A percentile compares a stretch with the other conserved stretches of the same genome.
These are phyloP conservation scores for Chloroclysta siterata DNA, from an alignment of 2,888 invertebrate species.

Conservation along the genomic window DNA sequence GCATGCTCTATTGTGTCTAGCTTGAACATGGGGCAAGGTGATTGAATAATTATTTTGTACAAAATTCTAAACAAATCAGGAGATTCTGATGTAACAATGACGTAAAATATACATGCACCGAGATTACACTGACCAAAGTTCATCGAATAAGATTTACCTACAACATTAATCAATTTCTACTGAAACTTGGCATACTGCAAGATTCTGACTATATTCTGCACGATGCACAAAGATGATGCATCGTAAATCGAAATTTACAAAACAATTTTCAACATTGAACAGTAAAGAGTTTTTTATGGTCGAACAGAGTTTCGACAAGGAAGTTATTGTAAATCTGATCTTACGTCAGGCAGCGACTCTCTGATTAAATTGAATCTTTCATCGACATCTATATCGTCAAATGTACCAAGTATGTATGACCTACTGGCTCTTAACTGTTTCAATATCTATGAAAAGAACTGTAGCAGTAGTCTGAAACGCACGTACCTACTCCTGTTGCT, in stretches of 20 bases:
- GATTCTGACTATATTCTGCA: neutral
- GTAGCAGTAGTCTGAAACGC: constrained; percentile 20
- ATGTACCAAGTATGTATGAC: constrained; percentile 28
- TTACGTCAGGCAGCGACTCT: neutral
- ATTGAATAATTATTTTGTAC: constrained; percentile 20
- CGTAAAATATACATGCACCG: constrained; percentile 9
- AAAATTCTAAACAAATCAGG: constrained; percentile 12
- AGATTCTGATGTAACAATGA: constrained; percentile 4
- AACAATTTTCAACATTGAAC: constrained; percentile 3
- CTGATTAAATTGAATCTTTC: constrained; percentile 7
- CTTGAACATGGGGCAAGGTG: constrained; percentile 31
- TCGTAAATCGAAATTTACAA: neutral
- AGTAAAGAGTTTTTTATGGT: neutral
- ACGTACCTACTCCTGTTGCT: constrained; percentile 18
- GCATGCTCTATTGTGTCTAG: constrained; percentile 35
- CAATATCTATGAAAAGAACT: constrained; percentile 4
- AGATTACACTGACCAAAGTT: neutral
- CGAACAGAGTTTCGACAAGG: constrained; percentile 2
- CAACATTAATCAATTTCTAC: constrained; percentile 3
- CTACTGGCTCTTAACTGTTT: constrained; percentile 7
- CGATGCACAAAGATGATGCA: neutral
- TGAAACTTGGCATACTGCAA: constrained; percentile 2
- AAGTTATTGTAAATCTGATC: constrained; percentile 1
- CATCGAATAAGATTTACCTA: constrained; percentile 5
- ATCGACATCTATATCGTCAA: constrained; percentile 12